Evolutionary conservation across 2,113 vertebrate genomes (phyloP).

Genomic region (Vidua chalybeata): DNA sequence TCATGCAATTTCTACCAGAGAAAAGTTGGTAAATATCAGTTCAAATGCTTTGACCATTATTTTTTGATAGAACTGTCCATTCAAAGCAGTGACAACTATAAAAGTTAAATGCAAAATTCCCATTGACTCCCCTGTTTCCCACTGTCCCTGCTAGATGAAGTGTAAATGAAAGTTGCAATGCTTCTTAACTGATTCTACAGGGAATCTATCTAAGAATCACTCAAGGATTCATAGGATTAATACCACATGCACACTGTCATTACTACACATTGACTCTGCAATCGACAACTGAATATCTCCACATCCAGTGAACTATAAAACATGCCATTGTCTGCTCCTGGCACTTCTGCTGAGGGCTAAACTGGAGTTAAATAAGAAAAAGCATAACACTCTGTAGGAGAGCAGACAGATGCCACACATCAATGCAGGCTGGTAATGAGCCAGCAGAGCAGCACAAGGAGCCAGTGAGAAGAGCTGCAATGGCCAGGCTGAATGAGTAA

Average conservation of each 20-base stretch:
- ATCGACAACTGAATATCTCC: background rate
- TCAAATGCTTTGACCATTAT: background rate
- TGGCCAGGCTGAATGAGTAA: background rate
- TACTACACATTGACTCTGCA: background rate
- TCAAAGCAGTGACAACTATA: background rate
- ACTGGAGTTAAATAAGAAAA: background rate
- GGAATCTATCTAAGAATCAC: background rate
- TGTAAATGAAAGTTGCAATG: background rate
- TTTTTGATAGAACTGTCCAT: background rate
- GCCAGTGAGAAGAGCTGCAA: background rate
- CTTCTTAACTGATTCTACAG: background rate
- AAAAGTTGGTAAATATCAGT: background rate
- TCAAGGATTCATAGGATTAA: background rate
- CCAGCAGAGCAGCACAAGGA: background rate
- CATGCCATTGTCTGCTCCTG: background rate
- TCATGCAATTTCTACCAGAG: background rate
- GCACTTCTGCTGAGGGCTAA: background rate
- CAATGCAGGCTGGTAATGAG: background rate
- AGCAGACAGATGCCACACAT: background rate
- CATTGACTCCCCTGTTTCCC: fast-evolving
- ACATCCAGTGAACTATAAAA: background rate
- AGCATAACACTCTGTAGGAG: background rate
- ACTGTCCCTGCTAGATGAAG: background rate
- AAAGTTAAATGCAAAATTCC: background rate
- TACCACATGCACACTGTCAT: background rate